Base-by-base conservation (phyloP, 1,140 invertebrate genomes). In the Stratiolaelaps scimitus region DNA sequence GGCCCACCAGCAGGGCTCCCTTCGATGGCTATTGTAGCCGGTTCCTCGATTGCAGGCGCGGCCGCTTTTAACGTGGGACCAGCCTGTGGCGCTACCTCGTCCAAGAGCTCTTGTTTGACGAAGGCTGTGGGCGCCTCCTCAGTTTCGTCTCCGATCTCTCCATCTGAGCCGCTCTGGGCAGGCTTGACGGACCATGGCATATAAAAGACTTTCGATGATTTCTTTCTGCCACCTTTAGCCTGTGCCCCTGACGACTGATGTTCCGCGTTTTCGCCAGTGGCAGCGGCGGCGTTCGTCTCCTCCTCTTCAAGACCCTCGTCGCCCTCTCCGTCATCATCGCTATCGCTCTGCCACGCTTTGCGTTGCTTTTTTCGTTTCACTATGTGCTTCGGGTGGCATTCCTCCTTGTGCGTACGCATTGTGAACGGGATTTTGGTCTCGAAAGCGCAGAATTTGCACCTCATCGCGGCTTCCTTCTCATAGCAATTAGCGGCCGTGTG, bases 361-460 rank as follows among this genome's bases (percentile, higher is more conserved):
- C 53, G 53, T 23, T 60, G 53, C 34, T 60, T 60, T 34, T 60
- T 60, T 15, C 53, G 53, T 60, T 60, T 60, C 15, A 60, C 53
- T 34, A 29, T 26, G 53, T 60, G 26, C 34, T 60, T 60, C 53
- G 53, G 34, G 23, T 60, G 53, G 34, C 53, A 60, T 60, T 60
- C 34, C 53, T 60, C 53, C 26, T 60, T 60, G 23, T 60, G 53
- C 53, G 53, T 60, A 29, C 53, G 53, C 53, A 60, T 60, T 23
- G 53, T 60, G 53, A 60, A 60, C 53, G 53, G 53, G 26, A 60
- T 60, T 60, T 60, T 60, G 17, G 53, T 60, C 26, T 60, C 53
- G 26, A 60, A 60, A 60, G 53, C 26, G 53, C 53, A 60, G 34
- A 60, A 60, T 10, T 60, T 60, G 53, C 53, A 60, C 23, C 53